Base-by-base conservation (phyloP, 2,888 invertebrate genomes). In the Philhelius pedissequus region DNA sequence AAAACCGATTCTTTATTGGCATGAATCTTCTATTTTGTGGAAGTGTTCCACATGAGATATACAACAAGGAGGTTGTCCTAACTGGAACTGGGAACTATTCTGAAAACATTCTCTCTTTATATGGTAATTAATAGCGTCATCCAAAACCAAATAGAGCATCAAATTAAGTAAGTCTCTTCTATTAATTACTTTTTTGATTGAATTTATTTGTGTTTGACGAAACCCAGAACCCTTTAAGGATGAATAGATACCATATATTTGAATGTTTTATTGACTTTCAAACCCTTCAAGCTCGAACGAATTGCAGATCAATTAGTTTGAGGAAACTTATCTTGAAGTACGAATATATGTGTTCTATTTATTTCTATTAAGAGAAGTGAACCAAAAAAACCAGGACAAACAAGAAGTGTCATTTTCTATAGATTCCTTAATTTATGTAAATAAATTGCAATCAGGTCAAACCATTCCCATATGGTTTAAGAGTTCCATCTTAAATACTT, bases 381-480 rank as follows among this genome's bases (percentile, higher is more conserved):
- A 54, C 40, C 45, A 22, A 32, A 48, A 22, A 32, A 64, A 64
- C 45, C 20, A 32, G 45, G 18, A 32, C 58, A 66, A 43, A 54
- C 64, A 40, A 52, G 43, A 43, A 56, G 32, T 35, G 32, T 64
- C 15, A 7, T 20, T 62, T 8, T 8, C 25, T 38, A 30, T 25
- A 25, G 9, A 8, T 45, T 48, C n/a, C 48, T 15, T 68, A 45
- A 38, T 68, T 48, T 75, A 75, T 75, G 75, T 20, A 75, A 75
- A 75, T 68, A 68, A 18, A 52, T 62, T 52, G 56, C 76, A 76
- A 81, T 58, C 64, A 66, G 81, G 81, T 66, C 76, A 81, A 66
- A 25, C 58, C 56, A 76, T 68, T 40, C 52, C 58, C 38, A 73
- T 52, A 74, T 75, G 62, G 13, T 32, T n/a, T n/a, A n/a, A 32